Evolutionary conservation across 2,888 invertebrate species (phyloP), one percentile per base, ranked within the genome.

Genomic region (Archips xylosteana): DNA sequence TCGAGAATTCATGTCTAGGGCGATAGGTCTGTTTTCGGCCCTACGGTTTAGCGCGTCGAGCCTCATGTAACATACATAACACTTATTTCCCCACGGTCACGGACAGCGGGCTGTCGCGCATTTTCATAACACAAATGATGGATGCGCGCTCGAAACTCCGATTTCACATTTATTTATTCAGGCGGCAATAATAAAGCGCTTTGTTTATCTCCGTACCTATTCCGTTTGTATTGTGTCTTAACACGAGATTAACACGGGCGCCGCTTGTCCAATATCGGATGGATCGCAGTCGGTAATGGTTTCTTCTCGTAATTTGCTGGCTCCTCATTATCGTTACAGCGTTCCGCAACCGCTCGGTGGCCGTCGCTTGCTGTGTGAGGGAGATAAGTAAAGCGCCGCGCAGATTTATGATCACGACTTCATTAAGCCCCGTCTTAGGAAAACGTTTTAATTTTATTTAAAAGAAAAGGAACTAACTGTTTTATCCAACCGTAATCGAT

Each of bases 221-320:
- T 70, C 32, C 64, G 60, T 70, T 72, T 36, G 57, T 74, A 51
- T 73, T 75, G 68, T 75, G 65, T 72, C 51, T 69, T 72, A 61
- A 68, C 75, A 64, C 76, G 15, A 76, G 77, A 80, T 80, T 82
- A 82, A 80, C 79, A 78, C 75, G 66, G 74, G 59, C 66, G 60
- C 36, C 68, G 60, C 49, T 23, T 12, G 64, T 64, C 65, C 62
- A 39, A 57, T 60, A 74, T 74, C 57, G 61, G 54, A 51, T 45
- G 34, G 64, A 75, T 71, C 62, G 64, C 32, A 68, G 66, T 51
- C 71, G 66, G 70, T 79, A 81, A 80, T 79, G 74, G 75, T 78
- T 76, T 76, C 76, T 64, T 69, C 49, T 51, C 59, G 13, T 39
- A 67, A 81, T 75, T 78, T 77, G 67, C 74, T 75, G 72, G 76